These are phyloP conservation scores for Papilio xuthus DNA, from an alignment of 1,140 invertebrate genomes.

Conservation along the genomic window DNA sequence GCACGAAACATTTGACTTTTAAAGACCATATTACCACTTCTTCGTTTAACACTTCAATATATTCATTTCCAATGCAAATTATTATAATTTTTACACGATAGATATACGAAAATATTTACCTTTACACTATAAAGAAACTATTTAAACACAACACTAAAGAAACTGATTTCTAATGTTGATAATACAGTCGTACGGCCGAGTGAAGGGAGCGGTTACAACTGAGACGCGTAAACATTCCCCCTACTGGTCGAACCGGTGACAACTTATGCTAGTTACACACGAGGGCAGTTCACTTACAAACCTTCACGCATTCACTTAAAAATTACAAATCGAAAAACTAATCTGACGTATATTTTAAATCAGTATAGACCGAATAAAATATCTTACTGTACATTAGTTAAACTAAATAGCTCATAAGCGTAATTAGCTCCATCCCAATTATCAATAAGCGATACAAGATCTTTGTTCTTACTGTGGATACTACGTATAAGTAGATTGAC, in stretches of 20 bases:
- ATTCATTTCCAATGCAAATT: neutral
- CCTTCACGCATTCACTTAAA: neutral
- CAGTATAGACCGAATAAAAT: no score
- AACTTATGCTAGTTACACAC: neutral
- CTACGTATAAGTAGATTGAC: no score
- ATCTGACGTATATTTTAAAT: no score
- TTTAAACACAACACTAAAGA: neutral
- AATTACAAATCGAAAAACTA: no score
- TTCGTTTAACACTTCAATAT: neutral
- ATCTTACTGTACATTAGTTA: no score
- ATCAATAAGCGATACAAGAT: no score
- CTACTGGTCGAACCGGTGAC: neutral
- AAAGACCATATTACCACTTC: neutral
- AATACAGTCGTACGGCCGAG: neutral
- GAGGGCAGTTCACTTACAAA: neutral
- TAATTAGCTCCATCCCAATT: no score
- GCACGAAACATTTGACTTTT: neutral
- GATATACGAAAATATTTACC: neutral
- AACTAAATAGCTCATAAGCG: no score
- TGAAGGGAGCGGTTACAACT: neutral
- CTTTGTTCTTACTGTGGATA: no score
- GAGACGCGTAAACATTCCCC: conserved; percentile 1
- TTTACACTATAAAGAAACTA: neutral
- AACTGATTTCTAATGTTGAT: neutral
- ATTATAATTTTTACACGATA: neutral